Evolutionary conservation across 2,113 vertebrate species (phyloP), one percentile per base, ranked within the genome.

Genomic region (Scomber scombrus): DNA sequence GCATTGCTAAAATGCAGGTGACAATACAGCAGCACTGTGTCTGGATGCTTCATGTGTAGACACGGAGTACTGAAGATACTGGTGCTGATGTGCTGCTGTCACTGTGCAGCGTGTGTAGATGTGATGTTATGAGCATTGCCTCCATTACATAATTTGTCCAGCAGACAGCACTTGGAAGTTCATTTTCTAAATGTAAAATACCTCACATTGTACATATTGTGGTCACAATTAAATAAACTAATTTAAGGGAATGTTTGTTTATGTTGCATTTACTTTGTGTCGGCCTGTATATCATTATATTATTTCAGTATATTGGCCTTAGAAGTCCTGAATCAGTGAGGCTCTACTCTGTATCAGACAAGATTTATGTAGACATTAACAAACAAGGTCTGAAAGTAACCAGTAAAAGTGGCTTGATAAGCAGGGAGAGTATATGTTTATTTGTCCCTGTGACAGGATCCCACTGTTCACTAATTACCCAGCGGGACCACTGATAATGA

Each of bases 401-500:
- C 55, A 71, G 29, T 29, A 21, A 66, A 79, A 60, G 57, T 76
- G 80, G 56, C 76, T 69, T 88, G 74, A 85, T 78, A 73, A 45
- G 29, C 14, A 67, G 46, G 21, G 62, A 61, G 72, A 74, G 70
- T 80, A 85, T 73, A 77, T 92, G 85, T 92, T 90, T 89, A 91
- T 94, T 91, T 91, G 87, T 91, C 73, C 65, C 76, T 61, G 88
- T 92, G 93, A 92, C 88, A 91, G 82, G 72, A 85, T 86, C 92
- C 85, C 72, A 72, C 92, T 91, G 89, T 85, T 91, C 85, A 84
- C 92, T 95, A 94, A 94, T 95, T 93, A 94, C 87, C 91, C 88
- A 92, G 87, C 19, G 86, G 90, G 92, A 90, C 89, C 82, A 68
- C 90, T 92, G 90, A 93, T 95, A 93, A 95, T 94, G 94, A 95